Evolutionary conservation across 2,888 invertebrate genomes (phyloP), one percentile per base, ranked within the genome.

Genomic region (Standfussiana lucernea): DNA sequence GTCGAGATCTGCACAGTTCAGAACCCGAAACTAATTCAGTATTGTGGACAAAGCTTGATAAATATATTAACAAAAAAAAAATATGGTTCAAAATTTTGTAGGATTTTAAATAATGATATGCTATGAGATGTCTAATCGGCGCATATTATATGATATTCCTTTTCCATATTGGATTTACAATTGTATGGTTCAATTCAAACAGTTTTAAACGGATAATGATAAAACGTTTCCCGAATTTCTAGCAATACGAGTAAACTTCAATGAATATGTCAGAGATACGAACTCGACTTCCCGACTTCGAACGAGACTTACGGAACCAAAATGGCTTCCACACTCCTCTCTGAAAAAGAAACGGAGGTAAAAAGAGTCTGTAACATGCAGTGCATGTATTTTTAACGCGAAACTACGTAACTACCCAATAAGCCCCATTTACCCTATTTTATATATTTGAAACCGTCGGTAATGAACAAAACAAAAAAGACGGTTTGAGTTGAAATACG

Each of bases 361-460:
- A 50, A 21, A n/a, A 50, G 2, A 18, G 13, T 65, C 50, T 11
- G 21, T 24, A 42, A n/a, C 35, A 28, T 80, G 35, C 40, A 42
- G 56, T 50, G 3, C n/a, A 61, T 47, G 45, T 40, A 59, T 80
- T 35, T 47, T 61, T n/a, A 35, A 11, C n/a, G n/a, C 53, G 7
- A n/a, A n/a, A 53, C 53, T 53, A 4, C n/a, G n/a, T 18, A 50
- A n/a, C 10, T 53, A 28, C 28, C 28, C 15, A 28, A 28, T n/a
- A n/a, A n/a, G n/a, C n/a, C n/a, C n/a, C n/a, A n/a, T 15, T 28
- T 28, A 15, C 28, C 7, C 28, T 56, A n/a, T 45, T 79, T 47
- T 24, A 56, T 28, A 56, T 78, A 68, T n/a, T 59, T 18, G 4
- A 62, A 37, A 32, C 3, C 11, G 1, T 11, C 18, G n/a, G n/a